Evolutionary conservation across 2,888 invertebrate genomes (phyloP).

Genomic region (Clostera curtula): DNA sequence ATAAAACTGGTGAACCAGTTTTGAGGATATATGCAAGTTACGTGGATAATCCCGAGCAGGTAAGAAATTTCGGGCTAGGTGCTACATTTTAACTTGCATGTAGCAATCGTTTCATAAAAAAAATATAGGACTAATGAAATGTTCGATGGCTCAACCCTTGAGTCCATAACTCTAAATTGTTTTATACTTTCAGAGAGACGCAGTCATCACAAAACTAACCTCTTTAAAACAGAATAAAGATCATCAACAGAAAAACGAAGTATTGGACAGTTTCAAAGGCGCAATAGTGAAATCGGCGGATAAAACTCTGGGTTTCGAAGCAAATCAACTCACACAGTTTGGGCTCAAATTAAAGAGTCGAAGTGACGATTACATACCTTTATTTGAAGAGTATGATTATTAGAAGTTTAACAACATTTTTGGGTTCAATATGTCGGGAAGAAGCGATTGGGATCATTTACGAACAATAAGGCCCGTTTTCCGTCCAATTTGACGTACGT

Average conservation of each 20-base stretch:
- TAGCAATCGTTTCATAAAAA: too few species aligned
- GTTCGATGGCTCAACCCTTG: too few species aligned
- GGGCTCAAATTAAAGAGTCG: constrained; percentile 54
- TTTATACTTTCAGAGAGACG: constrained; percentile 46
- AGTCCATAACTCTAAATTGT: too few species aligned
- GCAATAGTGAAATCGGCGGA: constrained; percentile 36
- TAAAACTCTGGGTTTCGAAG: constrained; percentile 38
- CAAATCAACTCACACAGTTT: constrained; percentile 48
- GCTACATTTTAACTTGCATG: too few species aligned
- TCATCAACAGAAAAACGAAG: constrained; percentile 27
- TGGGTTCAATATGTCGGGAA: background rate
- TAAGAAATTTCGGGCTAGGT: too few species aligned
- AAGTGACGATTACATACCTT: constrained; percentile 54
- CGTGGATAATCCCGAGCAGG: constrained; percentile 48
- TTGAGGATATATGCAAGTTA: constrained; percentile 74
- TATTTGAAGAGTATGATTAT: constrained; percentile 56
- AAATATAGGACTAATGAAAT: too few species aligned
- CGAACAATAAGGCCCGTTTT: too few species aligned
- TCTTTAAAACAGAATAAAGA: constrained; percentile 41
- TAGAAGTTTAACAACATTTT: constrained; percentile 10
- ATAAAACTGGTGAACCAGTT: constrained; percentile 63
- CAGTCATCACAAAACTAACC: constrained; percentile 41
- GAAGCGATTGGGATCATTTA: too few species aligned
- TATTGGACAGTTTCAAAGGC: constrained; percentile 43
- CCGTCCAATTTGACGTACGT: too few species aligned